phyloP scores from a whole-genome alignment of 2,113 vertebrate genomes.

The Hippolais icterina region DNA sequence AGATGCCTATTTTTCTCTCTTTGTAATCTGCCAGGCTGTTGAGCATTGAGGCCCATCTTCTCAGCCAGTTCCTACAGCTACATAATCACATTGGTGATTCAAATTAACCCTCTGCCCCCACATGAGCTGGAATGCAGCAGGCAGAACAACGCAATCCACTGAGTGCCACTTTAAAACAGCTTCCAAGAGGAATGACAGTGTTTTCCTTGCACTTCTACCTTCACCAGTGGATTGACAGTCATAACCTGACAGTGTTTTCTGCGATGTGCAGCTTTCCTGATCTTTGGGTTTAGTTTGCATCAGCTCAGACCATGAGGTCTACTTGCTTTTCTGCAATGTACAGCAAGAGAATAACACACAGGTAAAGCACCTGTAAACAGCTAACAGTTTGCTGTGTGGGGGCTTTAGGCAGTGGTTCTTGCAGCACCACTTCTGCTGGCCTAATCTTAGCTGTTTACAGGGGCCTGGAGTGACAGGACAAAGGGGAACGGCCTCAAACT shows the following conservation, averaged over 20 bases:
- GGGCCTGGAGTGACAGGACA: not conserved
- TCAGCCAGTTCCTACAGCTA: not conserved
- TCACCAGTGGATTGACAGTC: not conserved
- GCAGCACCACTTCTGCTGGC: fast-evolving
- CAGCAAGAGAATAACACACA: not conserved
- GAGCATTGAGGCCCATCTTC: conserved; percentile 13
- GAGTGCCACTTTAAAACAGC: not conserved
- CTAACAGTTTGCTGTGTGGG: too few relatives aligned
- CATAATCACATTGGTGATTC: conserved; percentile 2
- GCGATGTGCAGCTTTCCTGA: not conserved
- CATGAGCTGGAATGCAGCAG: not conserved
- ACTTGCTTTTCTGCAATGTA: not conserved
- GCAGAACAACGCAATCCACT: fast-evolving
- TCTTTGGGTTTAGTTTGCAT: not conserved
- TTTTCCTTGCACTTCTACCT: not conserved
- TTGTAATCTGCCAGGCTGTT: not conserved
- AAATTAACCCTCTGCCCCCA: not conserved
- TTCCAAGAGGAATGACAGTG: not conserved
- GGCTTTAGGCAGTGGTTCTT: not conserved
- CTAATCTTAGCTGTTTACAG: not conserved
- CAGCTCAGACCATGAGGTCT: not conserved
- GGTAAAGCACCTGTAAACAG: not conserved
- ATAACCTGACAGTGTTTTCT: not conserved
- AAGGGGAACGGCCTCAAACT: not conserved
- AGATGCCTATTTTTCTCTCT: not conserved